A percentile compares a stretch with the other conserved stretches of the same genome.
These are phyloP conservation scores for Siniperca knerii DNA, from an alignment of 2,113 vertebrate genomes.

Conservation along the genomic window DNA sequence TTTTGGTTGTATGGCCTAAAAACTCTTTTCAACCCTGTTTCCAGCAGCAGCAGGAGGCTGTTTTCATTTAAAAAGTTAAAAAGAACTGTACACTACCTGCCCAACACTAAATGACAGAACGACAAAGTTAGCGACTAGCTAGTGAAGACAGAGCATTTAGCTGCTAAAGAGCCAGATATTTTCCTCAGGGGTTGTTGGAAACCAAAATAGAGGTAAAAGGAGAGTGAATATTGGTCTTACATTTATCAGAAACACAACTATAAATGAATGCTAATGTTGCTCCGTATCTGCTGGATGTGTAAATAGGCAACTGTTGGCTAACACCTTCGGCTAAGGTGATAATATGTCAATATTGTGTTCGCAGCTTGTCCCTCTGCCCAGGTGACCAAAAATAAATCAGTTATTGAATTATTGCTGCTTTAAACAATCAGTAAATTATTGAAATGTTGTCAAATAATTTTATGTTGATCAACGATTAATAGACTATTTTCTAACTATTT, in stretches of 20 bases:
- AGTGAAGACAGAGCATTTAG: neutral
- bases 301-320: no score
- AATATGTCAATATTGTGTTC: neutral
- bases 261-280: neutral
- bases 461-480: neutral
- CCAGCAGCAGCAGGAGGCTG: neutral
- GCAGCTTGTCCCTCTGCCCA: neutral
- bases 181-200: neutral
- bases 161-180: conserved; percentile 1
- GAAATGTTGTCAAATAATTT: neutral
- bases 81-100: neutral
- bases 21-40: neutral
- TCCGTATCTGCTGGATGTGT: no score
- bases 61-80: neutral
- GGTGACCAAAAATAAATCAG: neutral
- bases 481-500: no score
- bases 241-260: neutral
- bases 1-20: neutral
- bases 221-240: neutral
- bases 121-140: neutral
- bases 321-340: neutral
- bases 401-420: neutral
- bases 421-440: neutral
- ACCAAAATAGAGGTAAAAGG: neutral
- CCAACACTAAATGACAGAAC: neutral